A percentile compares a stretch with the other conserved stretches of the same genome.
These are phyloP conservation scores for Aldabrachelys gigantea DNA, from an alignment of 2,113 vertebrate genomes.

Conservation along the genomic window DNA sequence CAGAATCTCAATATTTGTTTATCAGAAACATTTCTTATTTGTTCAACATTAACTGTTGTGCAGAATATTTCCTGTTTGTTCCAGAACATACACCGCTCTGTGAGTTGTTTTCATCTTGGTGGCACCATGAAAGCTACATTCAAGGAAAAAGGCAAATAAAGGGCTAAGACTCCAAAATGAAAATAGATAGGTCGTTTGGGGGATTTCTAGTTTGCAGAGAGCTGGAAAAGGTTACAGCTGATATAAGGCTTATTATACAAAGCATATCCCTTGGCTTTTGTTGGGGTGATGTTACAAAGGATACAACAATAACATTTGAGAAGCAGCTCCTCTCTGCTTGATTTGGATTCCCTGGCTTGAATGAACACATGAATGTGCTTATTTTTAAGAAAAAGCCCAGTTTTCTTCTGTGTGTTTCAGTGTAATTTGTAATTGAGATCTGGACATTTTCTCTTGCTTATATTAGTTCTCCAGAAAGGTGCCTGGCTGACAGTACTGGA, in stretches of 20 bases:
- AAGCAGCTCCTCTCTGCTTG: not conserved
- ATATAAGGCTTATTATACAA: slow-evolving; percentile 9
- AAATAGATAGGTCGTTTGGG: not conserved
- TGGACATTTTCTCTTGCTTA: not conserved
- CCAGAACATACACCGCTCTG: slow-evolving; percentile 14
- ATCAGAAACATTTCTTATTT: slow-evolving; percentile 39
- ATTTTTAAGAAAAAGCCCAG: not conserved
- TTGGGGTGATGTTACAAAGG: not conserved
- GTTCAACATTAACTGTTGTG: slow-evolving; percentile 11
- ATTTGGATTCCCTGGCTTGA: not conserved
- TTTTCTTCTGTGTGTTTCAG: not conserved
- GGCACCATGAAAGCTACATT: slow-evolving; percentile 3
- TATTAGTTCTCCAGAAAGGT: not conserved
- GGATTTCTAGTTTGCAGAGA: rapidly evolving
- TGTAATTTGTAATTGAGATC: not conserved
- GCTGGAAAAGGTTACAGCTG: not conserved
- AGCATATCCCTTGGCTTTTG: not conserved
- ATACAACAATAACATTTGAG: not conserved
- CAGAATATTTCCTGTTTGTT: slow-evolving; percentile 61
- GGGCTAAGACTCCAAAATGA: not conserved
- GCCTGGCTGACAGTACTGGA: not conserved
- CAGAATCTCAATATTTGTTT: slow-evolving; percentile 46
- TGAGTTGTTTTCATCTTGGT: slow-evolving; percentile 29
- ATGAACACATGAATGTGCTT: not conserved
- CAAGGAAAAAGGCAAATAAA: not conserved